Percentiles rank a stretch among this genome's conserved stretches.
These are phyloP conservation scores for Yponomeuta malinellus DNA, from an alignment of 2,888 invertebrate genomes.

Conservation along the genomic window DNA sequence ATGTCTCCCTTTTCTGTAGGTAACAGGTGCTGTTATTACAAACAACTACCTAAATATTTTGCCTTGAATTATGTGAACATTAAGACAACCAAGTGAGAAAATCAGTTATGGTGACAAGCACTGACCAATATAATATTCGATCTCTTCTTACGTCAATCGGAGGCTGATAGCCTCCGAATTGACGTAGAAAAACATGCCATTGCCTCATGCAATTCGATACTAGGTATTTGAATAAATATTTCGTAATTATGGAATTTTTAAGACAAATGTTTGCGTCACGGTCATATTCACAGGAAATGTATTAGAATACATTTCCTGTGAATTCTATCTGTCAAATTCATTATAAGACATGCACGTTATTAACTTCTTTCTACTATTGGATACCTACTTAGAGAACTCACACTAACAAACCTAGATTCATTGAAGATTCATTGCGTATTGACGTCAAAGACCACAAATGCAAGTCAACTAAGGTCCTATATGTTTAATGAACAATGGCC, in stretches of 20 bases:
- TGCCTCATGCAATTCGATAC: not conserved
- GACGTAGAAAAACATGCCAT: not conserved
- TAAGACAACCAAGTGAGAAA: not conserved
- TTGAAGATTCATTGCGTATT: constrained; percentile 8
- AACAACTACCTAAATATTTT: not conserved
- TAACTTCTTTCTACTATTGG: not conserved
- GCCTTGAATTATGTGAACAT: not conserved
- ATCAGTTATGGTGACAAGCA: not conserved
- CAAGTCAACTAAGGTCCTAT: constrained; percentile 3
- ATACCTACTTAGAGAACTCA: not conserved
- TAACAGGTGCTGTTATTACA: not conserved
- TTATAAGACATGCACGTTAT: not conserved
- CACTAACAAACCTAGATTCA: constrained; percentile 18
- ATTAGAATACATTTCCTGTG: not conserved
- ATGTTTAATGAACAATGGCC: not conserved
- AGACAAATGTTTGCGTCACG: not conserved
- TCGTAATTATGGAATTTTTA: not conserved
- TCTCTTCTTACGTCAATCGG: not conserved
- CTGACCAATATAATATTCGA: not conserved
- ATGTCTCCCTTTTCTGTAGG: not conserved
- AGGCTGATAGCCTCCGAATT: not conserved
- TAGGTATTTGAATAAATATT: too few species aligned
- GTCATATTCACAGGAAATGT: not conserved
- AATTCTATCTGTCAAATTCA: not conserved
- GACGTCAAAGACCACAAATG: constrained; percentile 1